phyloP scores from a whole-genome alignment of 2,113 vertebrate species.

The Gymnobelideus leadbeateri region DNA sequence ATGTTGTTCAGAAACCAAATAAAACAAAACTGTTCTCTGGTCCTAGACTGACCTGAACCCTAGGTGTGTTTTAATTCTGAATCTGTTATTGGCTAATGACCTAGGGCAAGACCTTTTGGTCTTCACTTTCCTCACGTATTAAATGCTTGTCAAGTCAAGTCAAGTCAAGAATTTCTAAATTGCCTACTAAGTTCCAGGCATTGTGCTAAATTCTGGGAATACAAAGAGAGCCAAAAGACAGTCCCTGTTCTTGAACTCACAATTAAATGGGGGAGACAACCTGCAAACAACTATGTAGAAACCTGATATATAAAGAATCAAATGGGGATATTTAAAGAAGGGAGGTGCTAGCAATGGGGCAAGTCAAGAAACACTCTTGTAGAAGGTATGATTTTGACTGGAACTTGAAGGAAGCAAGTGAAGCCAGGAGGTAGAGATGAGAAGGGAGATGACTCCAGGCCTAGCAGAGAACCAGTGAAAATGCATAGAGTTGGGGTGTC shows the following conservation, averaged over 20 bases:
- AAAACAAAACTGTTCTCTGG: not conserved
- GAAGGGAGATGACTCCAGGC: not conserved
- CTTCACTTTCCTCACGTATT: not conserved
- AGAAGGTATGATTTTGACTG: not conserved
- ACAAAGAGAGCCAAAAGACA: not conserved
- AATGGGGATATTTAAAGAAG: not conserved
- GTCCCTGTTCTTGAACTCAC: not conserved
- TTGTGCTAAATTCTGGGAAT: not conserved
- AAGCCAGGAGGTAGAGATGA: not conserved
- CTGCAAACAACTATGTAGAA: not conserved
- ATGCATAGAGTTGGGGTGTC: not conserved
- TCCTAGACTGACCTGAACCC: not conserved
- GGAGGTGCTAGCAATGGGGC: not conserved
- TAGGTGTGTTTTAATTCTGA: not conserved
- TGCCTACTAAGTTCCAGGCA: not conserved
- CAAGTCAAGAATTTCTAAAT: not conserved
- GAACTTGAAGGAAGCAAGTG: not conserved
- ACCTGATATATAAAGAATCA: not conserved
- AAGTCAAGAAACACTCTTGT: not conserved
- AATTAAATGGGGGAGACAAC: not conserved
- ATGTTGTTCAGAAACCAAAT: not conserved
- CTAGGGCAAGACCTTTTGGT: not conserved
- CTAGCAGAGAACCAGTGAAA: not conserved
- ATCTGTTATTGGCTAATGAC: not conserved
- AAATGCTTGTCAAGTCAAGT: not conserved